Percentiles rank a stretch among this genome's conserved stretches.
Conservation (phyloP, 2,888 invertebrate genomes). For the Carpatolechia fugitivella region DNA sequence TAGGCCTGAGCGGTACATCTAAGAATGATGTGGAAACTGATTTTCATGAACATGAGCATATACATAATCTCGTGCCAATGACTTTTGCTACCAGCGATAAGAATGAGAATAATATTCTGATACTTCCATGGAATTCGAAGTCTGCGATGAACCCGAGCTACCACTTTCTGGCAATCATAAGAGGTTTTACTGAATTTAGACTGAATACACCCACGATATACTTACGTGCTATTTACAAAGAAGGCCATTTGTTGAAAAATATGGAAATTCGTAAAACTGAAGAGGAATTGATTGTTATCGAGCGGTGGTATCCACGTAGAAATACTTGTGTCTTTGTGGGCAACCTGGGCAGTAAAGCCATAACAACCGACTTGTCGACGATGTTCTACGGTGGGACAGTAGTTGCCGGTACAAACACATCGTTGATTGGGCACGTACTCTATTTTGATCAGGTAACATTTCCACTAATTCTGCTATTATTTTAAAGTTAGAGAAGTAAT, state of each 20-base stretch:
- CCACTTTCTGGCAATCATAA: slow-evolving; percentile 76
- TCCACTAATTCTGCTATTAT: slow-evolving; percentile 62
- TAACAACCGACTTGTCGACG: slow-evolving; percentile 85
- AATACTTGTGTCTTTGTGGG: slow-evolving; percentile 87
- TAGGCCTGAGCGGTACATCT: slow-evolving; percentile 82
- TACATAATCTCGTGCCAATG: slow-evolving; percentile 86
- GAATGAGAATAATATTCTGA: slow-evolving; percentile 49
- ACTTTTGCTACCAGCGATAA: slow-evolving; percentile 74
- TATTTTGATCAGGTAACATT: slow-evolving; percentile 69
- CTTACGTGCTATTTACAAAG: slow-evolving; percentile 84
- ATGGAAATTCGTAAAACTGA: slow-evolving; percentile 83
- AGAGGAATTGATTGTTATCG: slow-evolving; percentile 83
- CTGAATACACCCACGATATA: slow-evolving; percentile 85
- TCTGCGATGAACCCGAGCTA: slow-evolving; percentile 69
- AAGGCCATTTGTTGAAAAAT: slow-evolving; percentile 81
- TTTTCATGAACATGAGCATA: slow-evolving; percentile 78
- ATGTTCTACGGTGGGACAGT: slow-evolving; percentile 86
- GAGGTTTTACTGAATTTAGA: slow-evolving; percentile 80
- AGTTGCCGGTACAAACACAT: slow-evolving; percentile 59
- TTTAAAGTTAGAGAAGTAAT: slow-evolving; percentile 65
- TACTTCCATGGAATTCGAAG: slow-evolving; percentile 83
- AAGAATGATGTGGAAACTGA: slow-evolving; percentile 75
- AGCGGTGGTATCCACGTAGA: slow-evolving; percentile 88
- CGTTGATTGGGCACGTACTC: slow-evolving; percentile 56
- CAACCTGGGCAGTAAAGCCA: slow-evolving; percentile 82